phyloP scores from a whole-genome alignment of 2,113 vertebrate species.

The Sialia sialis region DNA sequence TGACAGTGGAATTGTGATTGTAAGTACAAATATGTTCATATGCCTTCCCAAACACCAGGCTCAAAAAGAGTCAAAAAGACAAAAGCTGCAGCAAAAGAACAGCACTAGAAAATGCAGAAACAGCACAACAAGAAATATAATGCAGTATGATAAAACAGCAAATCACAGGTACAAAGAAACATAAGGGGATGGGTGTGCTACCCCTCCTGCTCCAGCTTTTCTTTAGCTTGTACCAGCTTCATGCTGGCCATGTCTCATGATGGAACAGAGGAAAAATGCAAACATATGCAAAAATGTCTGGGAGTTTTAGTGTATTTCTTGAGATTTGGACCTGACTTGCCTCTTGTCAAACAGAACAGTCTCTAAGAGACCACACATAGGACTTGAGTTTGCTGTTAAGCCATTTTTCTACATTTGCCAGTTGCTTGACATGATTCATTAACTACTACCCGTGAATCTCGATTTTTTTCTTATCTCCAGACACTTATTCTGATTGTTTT shows the following conservation, averaged over 20 bases:
- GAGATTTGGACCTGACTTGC: not conserved
- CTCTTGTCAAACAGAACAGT: not conserved
- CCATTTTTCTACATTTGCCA: not conserved
- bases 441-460: not conserved
- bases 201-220: not conserved
- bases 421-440: not conserved
- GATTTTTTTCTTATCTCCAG: not conserved
- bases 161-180: not conserved
- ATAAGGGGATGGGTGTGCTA: not conserved
- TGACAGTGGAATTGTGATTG: fast-evolving
- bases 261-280: too few species aligned
- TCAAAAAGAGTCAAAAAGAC: not conserved
- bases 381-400: not conserved
- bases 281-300: not conserved
- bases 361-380: not conserved
- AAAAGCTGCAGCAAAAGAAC: not conserved
- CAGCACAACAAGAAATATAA: not conserved
- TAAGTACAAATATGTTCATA: fast-evolving
- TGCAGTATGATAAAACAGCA: not conserved
- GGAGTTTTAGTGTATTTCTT: not conserved
- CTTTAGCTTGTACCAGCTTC: not conserved
- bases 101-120: not conserved
- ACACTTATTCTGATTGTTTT: not conserved
- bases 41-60: not conserved
- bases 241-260: not conserved